Base-by-base conservation (phyloP, 2,797 vertebrate species). In the Anguilla marmorata region DNA sequence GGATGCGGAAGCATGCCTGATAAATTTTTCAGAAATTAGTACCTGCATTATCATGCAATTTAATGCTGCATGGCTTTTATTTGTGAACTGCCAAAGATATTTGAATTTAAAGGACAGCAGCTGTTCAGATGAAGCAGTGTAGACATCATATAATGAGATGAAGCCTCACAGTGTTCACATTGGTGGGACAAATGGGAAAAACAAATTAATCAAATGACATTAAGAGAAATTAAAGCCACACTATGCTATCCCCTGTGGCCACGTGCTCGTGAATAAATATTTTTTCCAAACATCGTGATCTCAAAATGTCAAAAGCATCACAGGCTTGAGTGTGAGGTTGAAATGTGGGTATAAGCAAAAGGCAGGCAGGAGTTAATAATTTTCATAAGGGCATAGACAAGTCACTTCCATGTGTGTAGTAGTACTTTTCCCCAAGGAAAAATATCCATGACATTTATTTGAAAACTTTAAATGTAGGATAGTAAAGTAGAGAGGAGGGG, bases 271-370 rank as follows among this genome's bases (percentile, higher is more conserved):
- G 83, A 85, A 84, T 89, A 48, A 41, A 84, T 82, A 16, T 33
- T 69, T 66, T 60, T 63, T 30, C 8, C 60, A 74, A 50, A 85
- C 52, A 86, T 37, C 9, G 83, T 80, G 54, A 63, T 85, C 83
- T 85, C 27, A 85, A 69, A 85, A 87, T 85, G 82, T 85, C 85
- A 72, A 33, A 66, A 21, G 24, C 48, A 85, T 86, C n/a, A 45
- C 14, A 52, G 86, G 56, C n/a, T 37, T 54, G 66, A 45, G 48
- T 27, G 16, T 30, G 12, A 86, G 89, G 27, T 12, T 37, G 72
- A 60, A 7, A 4, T 8, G 8, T 14, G 50, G 63, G 76, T 12
- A 12, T 84, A 56, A 41, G 16, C 41, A 50, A 41, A 41, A 21
- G 16, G 21, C 12, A n/a, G 54, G 0, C 82, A 66, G 24, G 24